phyloP scores from a whole-genome alignment of 2,113 vertebrate genomes.

The Sinocyclocheilus rhinocerous region DNA sequence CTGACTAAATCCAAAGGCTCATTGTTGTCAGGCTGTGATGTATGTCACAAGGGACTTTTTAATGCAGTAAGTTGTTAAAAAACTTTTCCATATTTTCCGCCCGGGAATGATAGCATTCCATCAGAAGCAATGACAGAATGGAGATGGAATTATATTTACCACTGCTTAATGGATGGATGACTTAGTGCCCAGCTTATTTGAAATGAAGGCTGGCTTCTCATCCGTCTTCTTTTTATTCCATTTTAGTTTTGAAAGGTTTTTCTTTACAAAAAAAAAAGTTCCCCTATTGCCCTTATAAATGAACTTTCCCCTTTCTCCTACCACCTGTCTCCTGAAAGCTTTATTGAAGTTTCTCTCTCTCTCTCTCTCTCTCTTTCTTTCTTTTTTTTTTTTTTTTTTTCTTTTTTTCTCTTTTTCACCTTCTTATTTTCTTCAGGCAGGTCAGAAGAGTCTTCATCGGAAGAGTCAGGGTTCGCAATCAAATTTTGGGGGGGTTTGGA shows the following conservation, averaged over 20 bases:
- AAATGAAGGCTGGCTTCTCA: background rate
- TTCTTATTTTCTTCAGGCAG: too few species aligned
- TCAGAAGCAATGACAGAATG: slow-evolving; percentile 24
- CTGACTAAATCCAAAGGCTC: slow-evolving; percentile 26
- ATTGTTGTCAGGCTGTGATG: slow-evolving; percentile 28
- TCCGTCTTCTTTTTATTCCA: slow-evolving; percentile 5
- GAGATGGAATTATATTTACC: slow-evolving; percentile 11
- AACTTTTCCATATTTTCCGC: background rate
- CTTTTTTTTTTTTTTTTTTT: background rate
- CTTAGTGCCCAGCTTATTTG: background rate
- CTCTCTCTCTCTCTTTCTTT: too few species aligned
- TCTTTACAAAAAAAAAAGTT: background rate
- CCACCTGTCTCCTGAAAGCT: background rate
- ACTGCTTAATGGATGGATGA: slow-evolving; percentile 15
- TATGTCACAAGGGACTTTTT: slow-evolving; percentile 24
- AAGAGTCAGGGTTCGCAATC: too few species aligned
- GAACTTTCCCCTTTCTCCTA: background rate
- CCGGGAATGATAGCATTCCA: slow-evolving; percentile 1
- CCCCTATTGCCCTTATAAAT: background rate
- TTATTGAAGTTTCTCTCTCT: background rate
- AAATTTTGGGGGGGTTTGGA: too few species aligned
- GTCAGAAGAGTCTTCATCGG: too few species aligned
- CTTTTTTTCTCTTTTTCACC: too few species aligned
- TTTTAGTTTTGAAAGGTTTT: background rate
- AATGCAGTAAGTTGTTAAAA: slow-evolving; percentile 1